Evolutionary conservation across 1,140 invertebrate species (phyloP), one percentile per base, ranked within the genome.

Genomic region (Drosophila pallidifrons): DNA sequence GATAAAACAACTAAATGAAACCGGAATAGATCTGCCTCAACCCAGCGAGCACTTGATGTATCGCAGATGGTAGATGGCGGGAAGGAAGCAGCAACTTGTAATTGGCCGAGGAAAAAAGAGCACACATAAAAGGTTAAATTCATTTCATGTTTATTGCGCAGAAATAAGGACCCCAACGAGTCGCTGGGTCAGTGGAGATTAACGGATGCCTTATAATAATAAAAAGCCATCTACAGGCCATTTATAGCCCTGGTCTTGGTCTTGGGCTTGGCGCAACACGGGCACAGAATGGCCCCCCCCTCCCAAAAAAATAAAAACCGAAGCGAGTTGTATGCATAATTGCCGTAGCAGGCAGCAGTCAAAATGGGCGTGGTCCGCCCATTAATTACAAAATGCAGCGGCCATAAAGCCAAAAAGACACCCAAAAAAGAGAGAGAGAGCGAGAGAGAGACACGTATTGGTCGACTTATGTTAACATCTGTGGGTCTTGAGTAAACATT

Each of bases 361-460:
- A 8, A 35, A n/a, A n/a, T n/a, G n/a, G n/a, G n/a, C n/a, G n/a
- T n/a, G n/a, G n/a, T n/a, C n/a, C 11, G 68, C 59, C 61, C 71
- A 82, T 75, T 87, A 82, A 75, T 74, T 75, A 79, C 82, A 79
- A 76, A 86, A 70, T 82, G 82, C 82, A 86, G 54, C 75, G 51
- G 45, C 59, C 59, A 82, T 75, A 81, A 85, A 75, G 65, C 49
- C 79, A 65, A 73, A 54, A 73, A 79, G 58, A 76, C 58, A 38
- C 15, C 5, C 5, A 11, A 13, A 25, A 10, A 20, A 2, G 8
- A 10, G 6, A 10, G 8, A 25, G 20, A 20, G 16, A 20, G 20
- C 0, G 5, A 13, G 3, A 38, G 15, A 10, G 32, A 20, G 47
- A 13, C 13, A 51, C n/a, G 55, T 47, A 57, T 38, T 54, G 28